Conservation (phyloP, 2,797 vertebrate species). For the Lemur catta region DNA sequence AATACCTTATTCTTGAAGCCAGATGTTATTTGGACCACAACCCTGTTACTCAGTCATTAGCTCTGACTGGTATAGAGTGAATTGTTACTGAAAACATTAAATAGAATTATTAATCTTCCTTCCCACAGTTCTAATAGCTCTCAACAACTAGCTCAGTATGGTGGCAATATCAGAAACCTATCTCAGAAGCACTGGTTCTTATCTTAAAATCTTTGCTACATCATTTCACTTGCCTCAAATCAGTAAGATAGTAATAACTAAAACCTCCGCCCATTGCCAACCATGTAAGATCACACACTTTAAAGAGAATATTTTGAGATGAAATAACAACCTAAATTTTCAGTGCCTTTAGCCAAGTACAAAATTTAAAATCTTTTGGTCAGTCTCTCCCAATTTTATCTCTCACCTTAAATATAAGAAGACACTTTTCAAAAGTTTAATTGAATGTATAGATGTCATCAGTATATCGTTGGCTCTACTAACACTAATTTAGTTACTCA, state of each 20-base stretch:
- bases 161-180: neutral
- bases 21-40: neutral
- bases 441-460: neutral
- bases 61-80: neutral
- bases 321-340: constrained; percentile 21
- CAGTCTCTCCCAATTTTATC: neutral
- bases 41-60: neutral
- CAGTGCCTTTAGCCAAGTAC: neutral
- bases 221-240: neutral
- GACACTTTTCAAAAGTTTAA: neutral
- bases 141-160: neutral
- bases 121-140: neutral
- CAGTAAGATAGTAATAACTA: neutral
- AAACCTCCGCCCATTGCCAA: neutral
- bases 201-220: neutral
- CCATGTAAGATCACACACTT: neutral
- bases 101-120: neutral
- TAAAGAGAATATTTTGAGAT: neutral
- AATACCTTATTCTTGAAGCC: neutral
- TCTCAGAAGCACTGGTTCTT: neutral
- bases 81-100: constrained; percentile 8
- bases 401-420: neutral
- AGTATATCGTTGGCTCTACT: neutral
- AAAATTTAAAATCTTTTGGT: neutral
- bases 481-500: neutral